Base-by-base conservation (phyloP, 2,797 vertebrate species). In the Ctenochaetus hawaiiensis region DNA sequence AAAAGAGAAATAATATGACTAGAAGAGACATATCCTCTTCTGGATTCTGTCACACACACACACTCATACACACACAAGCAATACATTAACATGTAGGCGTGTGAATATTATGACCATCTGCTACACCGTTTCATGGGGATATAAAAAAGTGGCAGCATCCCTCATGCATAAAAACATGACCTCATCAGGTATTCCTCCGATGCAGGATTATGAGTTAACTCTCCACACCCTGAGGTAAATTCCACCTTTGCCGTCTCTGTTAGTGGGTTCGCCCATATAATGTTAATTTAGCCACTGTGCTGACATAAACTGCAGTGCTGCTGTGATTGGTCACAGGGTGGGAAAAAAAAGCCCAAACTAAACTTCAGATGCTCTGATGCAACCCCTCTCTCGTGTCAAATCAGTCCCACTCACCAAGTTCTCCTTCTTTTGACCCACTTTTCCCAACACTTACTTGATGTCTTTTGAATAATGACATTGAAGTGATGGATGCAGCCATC, bases 401-500 rank as follows among this genome's bases (percentile, higher is more conserved):
- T 64, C 52, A 64, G 80, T 82, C 81, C 26, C 81, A 64, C 85
- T 83, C 80, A 60, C 81, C 71, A 86, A 91, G 63, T 92, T 90
- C 79, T 82, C 71, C 88, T 76, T 84, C 72, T 80, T 87, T 82
- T 92, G 95, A 94, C 93, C 95, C 87, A 94, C 86, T 95, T 93
- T 92, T 67, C 57, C 82, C 14, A 20, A 86, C 75, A 86, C 81
- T 92, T 89, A 52, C 83, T 90, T 78, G 65, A 87, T 82, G 79
- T 85, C 68, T 91, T 89, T 75, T 81, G 89, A 90, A 91, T 91
- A 91, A 89, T 87, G 84, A 87, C 88, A 84, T 73, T 76, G 66
- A 75, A 70, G 81, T 93, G 93, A 94, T 92, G 89, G 92, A 93
- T 92, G 90, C 85, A 76, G 85, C 91, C 83, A 90, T 95, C 94